Evolutionary conservation across 2,888 invertebrate genomes (phyloP), one percentile per base, ranked within the genome.

Genomic region (Macaria liturata): DNA sequence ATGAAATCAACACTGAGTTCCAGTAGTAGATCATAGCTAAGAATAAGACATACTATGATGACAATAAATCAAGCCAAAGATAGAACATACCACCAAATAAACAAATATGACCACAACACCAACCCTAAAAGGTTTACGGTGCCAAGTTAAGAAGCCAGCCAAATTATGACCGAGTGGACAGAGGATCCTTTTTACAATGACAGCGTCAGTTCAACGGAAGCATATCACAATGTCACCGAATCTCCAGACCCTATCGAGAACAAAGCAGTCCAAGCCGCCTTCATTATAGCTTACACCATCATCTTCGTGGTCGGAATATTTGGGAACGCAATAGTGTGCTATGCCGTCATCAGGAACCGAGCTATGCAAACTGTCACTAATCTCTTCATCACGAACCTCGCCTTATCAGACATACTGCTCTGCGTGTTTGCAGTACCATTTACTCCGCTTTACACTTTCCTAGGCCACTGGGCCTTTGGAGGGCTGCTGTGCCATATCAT

Each of bases 341-440:
- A 95, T 81, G 97, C 97, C 6, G 97, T 98, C 8, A 94, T 95
- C 59, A 93, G 96, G 48, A 97, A 97, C 83, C 94, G 95, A 72
- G 94, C 95, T 62, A 98, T 98, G 97, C 97, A 97, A 88, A 97
- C 97, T 0, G 97, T 98, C 66, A 98, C 98, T 64, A 98, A 98
- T 88, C 93, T 97, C 61, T 98, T 98, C 91, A 98, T 98, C 86
- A 96, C 96, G 71, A 98, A 98, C 86, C 92, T 98, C 68, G 98
- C 98, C 32, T 89, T 97, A 65, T 96, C 97, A 46, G 98, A 98
- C 83, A 95, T 98, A 67, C 88, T 98, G 51, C 93, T 98, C 66
- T 97, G 97, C 80, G 93, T 95, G 46, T 93, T 98, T 74, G 96
- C 97, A 7, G 96, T 98, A 46, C 98, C 98, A 64, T 96, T 98